phyloP scores from a whole-genome alignment of 2,888 invertebrate genomes.

The Eristalis pertinax region DNA sequence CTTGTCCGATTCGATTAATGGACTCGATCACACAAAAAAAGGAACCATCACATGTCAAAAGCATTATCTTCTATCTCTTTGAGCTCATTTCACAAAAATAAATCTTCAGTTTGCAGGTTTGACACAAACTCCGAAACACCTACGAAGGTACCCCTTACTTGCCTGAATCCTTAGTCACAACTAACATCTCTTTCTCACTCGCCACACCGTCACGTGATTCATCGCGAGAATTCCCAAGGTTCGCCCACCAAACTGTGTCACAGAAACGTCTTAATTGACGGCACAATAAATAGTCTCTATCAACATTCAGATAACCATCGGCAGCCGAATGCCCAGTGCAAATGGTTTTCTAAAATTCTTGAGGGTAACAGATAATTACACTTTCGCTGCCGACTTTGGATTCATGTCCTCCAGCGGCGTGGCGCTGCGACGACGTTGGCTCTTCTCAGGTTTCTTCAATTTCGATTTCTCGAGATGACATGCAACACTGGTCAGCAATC shows the following conservation, averaged over 20 bases:
- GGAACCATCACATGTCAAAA: no score
- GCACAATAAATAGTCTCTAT: not conserved
- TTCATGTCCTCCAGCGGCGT: not conserved
- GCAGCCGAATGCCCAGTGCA: not conserved
- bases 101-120: no score
- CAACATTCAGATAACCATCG: not conserved
- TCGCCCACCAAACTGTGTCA: not conserved
- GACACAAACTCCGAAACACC: no score
- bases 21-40: no score
- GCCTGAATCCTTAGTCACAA: no score
- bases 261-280: not conserved
- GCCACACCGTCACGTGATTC: no score
- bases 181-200: no score
- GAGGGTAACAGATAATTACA: not conserved
- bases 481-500: not conserved
- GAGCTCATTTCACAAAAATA: no score
- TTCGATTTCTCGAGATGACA: not conserved
- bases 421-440: not conserved
- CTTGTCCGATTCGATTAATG: no score
- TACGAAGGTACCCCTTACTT: no score
- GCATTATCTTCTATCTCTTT: no score
- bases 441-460: not conserved
- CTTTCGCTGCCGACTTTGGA: not conserved
- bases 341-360: not conserved
- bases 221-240: not conserved